phyloP scores from a whole-genome alignment of 2,113 vertebrate species.

The Malurus elegans region DNA sequence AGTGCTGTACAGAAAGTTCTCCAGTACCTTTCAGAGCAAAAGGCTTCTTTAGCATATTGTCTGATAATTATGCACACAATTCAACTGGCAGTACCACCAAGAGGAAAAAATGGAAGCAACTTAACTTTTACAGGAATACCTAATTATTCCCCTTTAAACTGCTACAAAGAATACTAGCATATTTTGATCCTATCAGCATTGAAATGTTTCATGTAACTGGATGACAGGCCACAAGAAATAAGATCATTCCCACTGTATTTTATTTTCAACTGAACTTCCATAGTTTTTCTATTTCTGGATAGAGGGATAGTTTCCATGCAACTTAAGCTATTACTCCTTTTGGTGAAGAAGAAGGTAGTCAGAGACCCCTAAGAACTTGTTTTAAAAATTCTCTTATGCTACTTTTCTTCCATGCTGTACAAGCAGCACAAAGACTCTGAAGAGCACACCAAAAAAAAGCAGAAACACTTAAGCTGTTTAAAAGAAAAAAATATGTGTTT shows the following conservation, averaged over 20 bases:
- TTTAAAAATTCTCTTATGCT: not conserved
- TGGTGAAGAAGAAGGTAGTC: not conserved
- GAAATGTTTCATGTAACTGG: fast-evolving
- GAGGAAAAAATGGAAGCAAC: not conserved
- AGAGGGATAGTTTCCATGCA: not conserved
- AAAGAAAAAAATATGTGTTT: not conserved
- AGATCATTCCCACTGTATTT: not conserved
- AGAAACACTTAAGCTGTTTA: not conserved
- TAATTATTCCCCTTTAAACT: not conserved
- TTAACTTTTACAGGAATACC: not conserved
- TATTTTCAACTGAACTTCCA: not conserved
- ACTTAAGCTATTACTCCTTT: not conserved
- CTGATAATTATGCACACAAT: not conserved
- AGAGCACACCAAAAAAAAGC: not conserved
- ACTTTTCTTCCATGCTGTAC: not conserved
- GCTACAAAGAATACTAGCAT: not conserved
- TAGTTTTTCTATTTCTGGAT: not conserved
- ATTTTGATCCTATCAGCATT: not conserved
- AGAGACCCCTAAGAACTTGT: not conserved
- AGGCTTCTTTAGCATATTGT: not conserved
- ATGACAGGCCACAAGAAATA: not conserved
- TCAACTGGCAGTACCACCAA: not conserved
- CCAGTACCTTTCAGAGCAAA: not conserved
- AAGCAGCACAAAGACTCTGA: not conserved
- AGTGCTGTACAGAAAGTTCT: not conserved